Evolutionary conservation across 2,888 invertebrate species (phyloP), one percentile per base, ranked within the genome.

Genomic region (Agrilus cyanescens): DNA sequence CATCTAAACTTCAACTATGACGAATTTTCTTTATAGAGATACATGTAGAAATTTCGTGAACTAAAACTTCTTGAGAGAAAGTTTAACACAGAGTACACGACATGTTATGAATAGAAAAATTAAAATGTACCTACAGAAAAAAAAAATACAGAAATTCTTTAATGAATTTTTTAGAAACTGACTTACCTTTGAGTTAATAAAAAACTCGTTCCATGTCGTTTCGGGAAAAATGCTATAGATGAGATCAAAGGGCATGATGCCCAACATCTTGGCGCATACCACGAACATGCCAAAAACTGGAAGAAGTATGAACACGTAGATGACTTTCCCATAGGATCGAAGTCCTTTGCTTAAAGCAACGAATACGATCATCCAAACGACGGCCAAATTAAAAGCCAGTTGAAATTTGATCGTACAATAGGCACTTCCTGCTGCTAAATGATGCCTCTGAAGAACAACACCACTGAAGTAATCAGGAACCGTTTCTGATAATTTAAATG

Each of bases 291-390:
- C 81, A 51, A 85, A 74, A 35, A 90, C 75, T 4, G 91, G 89
- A 46, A 88, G 65, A 48, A 87, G 68, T 39, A 84, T 82, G 56
- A 90, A 77, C 46, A 84, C 77, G 65, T 85, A 84, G 7, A 88
- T 78, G 12, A 86, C 84, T 73, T 86, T 87, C 45, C 87, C 86
- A 55, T 86, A 86, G 1, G 85, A 85, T 53, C 85, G 76, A 33
- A 90, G 67, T 45, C 91, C 90, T 75, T 88, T 89, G 63, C 89
- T 88, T 15, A 91, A 73, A 35, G 85, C 80, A 15, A 91, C 78
- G 59, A 91, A 91, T 5, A 90, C 82, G 38, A 87, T 81, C 75
- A 87, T 82, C 91, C 91, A 93, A 15, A 90, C 82, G 4, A 91
- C 83, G 1, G 87, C 87, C 62, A 91, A 70, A 65, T 90, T 89